phyloP scores from a whole-genome alignment of 2,113 vertebrate genomes.

The Pheucticus melanocephalus region DNA sequence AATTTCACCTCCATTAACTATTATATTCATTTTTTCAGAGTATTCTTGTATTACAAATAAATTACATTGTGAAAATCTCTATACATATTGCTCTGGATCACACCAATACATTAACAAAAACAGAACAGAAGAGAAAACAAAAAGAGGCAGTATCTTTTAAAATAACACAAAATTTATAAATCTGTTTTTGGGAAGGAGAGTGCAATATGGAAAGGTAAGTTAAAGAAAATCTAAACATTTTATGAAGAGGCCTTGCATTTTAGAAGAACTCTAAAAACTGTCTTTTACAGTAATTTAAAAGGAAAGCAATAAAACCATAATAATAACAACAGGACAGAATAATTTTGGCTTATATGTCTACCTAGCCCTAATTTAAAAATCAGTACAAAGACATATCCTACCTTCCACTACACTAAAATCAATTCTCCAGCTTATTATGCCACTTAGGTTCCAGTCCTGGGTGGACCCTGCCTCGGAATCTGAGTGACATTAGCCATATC shows the following conservation, averaged over 20 bases:
- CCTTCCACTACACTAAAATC: not conserved
- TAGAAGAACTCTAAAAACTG: not conserved
- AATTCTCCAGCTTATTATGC: not conserved
- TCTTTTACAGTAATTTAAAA: not conserved
- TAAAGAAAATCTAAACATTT: not conserved
- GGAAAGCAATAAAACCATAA: not conserved
- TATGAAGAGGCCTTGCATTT: not conserved
- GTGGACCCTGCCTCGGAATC: not conserved
- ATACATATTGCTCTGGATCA: not conserved
- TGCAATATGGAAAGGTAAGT: not conserved
- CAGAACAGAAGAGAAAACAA: not conserved
- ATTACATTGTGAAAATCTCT: not conserved
- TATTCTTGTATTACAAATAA: not conserved
- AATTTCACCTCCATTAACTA: not conserved
- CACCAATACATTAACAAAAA: not conserved
- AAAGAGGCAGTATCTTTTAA: not conserved
- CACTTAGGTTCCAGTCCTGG: not conserved
- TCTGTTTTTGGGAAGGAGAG: not conserved
- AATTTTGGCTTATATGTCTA: not conserved
- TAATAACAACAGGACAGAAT: not conserved
- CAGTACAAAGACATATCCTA: not conserved
- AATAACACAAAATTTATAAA: not conserved
- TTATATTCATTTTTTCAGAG: not conserved
- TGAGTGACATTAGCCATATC: not conserved
- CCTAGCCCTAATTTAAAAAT: not conserved